Percentiles rank a stretch among this genome's conserved stretches.
Evolutionary conservation across 1,140 invertebrate species (phyloP).

Genomic region (Lepidurus packardi): DNA sequence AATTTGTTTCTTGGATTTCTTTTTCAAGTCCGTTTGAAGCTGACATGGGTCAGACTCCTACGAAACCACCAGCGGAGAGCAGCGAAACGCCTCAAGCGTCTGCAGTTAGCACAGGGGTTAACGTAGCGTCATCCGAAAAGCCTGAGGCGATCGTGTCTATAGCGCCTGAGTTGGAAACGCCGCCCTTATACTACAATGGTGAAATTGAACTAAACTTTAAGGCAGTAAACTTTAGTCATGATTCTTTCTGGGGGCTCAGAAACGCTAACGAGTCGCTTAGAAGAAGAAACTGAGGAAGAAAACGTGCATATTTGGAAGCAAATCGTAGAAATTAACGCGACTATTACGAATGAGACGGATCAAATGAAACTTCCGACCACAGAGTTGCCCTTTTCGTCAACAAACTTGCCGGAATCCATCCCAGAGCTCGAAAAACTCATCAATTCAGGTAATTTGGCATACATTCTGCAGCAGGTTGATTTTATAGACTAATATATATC

Average conservation of each 20-base stretch:
- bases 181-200: neutral
- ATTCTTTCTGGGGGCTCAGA: too few species aligned
- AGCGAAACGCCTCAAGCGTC: neutral
- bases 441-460: neutral
- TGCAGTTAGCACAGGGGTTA: neutral
- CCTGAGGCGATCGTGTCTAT: neutral
- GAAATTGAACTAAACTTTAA: neutral
- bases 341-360: neutral
- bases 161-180: neutral
- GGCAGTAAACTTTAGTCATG: too few species aligned
- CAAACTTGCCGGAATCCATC: neutral
- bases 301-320: neutral
- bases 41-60: neutral
- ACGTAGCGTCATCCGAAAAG: neutral
- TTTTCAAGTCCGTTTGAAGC: neutral
- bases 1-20: neutral
- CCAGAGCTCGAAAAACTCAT: slow-evolving; percentile 1
- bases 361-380: neutral
- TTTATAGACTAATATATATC: too few species aligned
- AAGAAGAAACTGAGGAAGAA: neutral
- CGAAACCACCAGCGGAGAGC: neutral
- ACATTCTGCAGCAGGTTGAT: neutral
- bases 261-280: neutral
- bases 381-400: neutral
- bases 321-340: slow-evolving; percentile 15